A percentile compares a stretch with the other conserved stretches of the same genome.
Conservation (phyloP, 2,888 invertebrate species). For the Harpalus rufipes region DNA sequence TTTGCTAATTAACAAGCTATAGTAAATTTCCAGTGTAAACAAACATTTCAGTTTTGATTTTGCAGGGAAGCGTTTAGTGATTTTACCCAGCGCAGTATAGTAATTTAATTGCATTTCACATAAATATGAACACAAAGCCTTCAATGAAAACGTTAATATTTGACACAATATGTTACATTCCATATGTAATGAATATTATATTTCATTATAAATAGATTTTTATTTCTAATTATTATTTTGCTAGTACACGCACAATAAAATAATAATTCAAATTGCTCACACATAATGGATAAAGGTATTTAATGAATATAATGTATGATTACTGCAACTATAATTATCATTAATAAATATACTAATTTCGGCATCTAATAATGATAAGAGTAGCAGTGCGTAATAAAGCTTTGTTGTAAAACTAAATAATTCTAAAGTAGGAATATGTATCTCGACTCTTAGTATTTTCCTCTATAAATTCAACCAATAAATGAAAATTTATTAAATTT, state of each 20-base stretch:
- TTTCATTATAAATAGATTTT: neutral
- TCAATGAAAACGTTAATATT: neutral
- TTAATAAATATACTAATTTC: neutral
- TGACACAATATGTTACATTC: neutral
- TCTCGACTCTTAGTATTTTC: no score
- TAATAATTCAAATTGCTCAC: neutral
- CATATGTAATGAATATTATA: neutral
- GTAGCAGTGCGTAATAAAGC: no score
- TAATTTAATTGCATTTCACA: constrained; percentile 8
- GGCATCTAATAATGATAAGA: neutral
- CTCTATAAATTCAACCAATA: no score
- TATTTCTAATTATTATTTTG: neutral
- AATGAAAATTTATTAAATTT: no score
- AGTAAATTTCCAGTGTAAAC: constrained; percentile 23
- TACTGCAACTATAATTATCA: neutral
- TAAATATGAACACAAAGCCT: constrained; percentile 2
- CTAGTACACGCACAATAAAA: no score
- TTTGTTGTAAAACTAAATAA: no score
- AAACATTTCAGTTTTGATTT: constrained; percentile 26
- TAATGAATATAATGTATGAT: neutral
- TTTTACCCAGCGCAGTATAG: neutral
- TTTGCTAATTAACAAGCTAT: constrained; percentile 24
- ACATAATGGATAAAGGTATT: neutral
- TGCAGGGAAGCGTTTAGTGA: neutral
- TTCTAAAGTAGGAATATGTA: no score